Evolutionary conservation across 2,888 invertebrate genomes (phyloP).

Genomic region (Philereme vetulata): DNA sequence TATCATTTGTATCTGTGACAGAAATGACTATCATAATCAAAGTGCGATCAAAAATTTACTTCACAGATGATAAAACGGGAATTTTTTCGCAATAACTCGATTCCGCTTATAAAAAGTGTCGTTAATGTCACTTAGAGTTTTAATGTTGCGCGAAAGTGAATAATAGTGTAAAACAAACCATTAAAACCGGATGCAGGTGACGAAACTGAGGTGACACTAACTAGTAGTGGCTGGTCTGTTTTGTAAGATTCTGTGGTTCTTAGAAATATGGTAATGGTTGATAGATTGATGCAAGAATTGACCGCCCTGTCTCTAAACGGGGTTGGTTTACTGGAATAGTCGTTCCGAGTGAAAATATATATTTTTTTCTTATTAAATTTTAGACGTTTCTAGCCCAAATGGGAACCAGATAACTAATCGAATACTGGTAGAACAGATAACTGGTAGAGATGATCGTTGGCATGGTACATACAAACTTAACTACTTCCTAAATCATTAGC

Average conservation of each 20-base stretch:
- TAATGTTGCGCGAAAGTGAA: slow-evolving; percentile 30
- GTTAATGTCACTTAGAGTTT: slow-evolving; percentile 32
- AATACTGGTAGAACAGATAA: no score
- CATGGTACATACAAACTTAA: no score
- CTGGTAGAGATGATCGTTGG: no score
- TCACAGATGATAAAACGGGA: slow-evolving; percentile 19
- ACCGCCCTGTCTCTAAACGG: no score
- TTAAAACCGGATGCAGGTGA: slow-evolving; percentile 32
- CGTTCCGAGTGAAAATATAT: no score
- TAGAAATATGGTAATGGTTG: slow-evolving; percentile 2
- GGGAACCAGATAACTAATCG: no score
- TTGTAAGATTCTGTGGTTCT: slow-evolving; percentile 14
- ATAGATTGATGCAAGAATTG: no score
- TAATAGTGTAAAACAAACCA: slow-evolving; percentile 28
- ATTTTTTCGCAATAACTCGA: slow-evolving; percentile 23
- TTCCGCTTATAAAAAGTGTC: slow-evolving; percentile 22
- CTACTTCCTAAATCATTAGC: no score
- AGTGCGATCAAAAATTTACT: slow-evolving; percentile 29
- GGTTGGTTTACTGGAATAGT: no score
- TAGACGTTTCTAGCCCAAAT: no score
- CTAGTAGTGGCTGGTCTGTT: slow-evolving; percentile 11
- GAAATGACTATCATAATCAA: slow-evolving; percentile 27
- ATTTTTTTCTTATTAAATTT: no score
- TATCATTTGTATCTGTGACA: slow-evolving; percentile 28
- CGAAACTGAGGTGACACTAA: slow-evolving; percentile 17